These are phyloP conservation scores for Lasioglossum villosulum DNA, from an alignment of 2,888 invertebrate species.

Conservation along the genomic window DNA sequence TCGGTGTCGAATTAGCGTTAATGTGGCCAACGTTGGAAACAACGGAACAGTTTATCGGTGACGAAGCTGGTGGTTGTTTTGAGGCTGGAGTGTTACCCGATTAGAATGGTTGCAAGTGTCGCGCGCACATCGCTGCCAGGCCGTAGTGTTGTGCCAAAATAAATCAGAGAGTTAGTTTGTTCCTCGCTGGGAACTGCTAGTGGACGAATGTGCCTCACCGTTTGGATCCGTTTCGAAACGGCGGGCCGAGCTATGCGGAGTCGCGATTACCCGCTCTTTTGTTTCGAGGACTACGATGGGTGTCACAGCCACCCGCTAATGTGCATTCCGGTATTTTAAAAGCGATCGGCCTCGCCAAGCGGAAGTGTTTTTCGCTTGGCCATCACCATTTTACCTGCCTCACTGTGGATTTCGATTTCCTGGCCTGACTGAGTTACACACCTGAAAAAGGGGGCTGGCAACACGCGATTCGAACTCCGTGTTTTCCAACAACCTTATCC, in stretches of 20 bases:
- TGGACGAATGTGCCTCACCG: slow-evolving; percentile 51
- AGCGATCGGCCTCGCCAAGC: slow-evolving; percentile 54
- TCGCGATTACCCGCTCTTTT: slow-evolving; percentile 60
- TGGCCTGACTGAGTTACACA: slow-evolving; percentile 13
- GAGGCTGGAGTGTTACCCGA: slow-evolving; percentile 62
- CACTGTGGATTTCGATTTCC: slow-evolving; percentile 14
- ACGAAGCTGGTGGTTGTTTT: slow-evolving; percentile 66
- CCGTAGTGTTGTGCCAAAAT: slow-evolving; percentile 69
- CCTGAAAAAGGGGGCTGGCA: slow-evolving; percentile 5
- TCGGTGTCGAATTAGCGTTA: background rate
- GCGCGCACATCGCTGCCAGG: slow-evolving; percentile 73
- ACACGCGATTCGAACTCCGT: slow-evolving; percentile 41
- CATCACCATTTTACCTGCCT: slow-evolving; percentile 29
- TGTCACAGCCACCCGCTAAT: slow-evolving; percentile 64
- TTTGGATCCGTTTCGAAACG: slow-evolving; percentile 26
- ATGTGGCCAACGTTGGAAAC: slow-evolving; percentile 15
- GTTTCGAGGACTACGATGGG: slow-evolving; percentile 53
- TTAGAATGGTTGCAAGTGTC: slow-evolving; percentile 73
- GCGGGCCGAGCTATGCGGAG: slow-evolving; percentile 66
- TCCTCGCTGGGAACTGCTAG: slow-evolving; percentile 35
- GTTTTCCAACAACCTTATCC: slow-evolving; percentile 55
- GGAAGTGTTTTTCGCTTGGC: slow-evolving; percentile 63
- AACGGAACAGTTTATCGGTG: slow-evolving; percentile 22
- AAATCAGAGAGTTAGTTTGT: slow-evolving; percentile 58
- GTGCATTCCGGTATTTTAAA: slow-evolving; percentile 62